Conservation (phyloP, 2,113 vertebrate species). For the Edolisoma coerulescens region DNA sequence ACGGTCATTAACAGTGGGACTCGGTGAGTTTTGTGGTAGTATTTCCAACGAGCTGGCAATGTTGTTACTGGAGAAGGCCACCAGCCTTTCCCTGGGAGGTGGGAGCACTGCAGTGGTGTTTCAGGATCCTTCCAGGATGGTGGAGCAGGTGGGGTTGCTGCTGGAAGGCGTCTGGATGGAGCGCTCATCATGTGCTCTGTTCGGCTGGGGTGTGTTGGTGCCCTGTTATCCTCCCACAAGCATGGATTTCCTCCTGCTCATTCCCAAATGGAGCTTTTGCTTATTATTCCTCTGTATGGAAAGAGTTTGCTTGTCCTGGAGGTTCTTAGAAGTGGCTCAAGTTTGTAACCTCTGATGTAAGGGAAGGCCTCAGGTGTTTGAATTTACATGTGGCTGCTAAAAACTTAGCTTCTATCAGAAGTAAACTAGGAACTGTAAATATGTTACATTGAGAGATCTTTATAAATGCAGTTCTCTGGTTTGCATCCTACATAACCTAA, state of each 20-base stretch:
- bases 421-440: neutral
- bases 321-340: neutral
- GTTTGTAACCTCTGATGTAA: neutral
- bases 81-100: neutral
- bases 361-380: neutral
- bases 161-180: neutral
- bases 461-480: neutral
- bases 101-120: neutral
- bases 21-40: neutral
- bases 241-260: neutral
- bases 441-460: neutral
- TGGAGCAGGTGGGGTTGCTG: neutral
- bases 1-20: neutral
- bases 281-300: neutral
- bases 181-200: neutral
- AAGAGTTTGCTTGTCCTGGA: neutral
- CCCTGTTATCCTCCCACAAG: neutral
- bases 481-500: neutral
- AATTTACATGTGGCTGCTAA: neutral
- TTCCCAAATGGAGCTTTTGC: neutral
- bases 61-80: neutral
- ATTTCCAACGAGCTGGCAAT: rapidly evolving
- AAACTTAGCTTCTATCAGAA: neutral
- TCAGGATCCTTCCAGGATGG: neutral
- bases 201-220: neutral